Evolutionary conservation across 2,888 invertebrate species (phyloP), one percentile per base, ranked within the genome.

Genomic region (Plemyria rubiginata): DNA sequence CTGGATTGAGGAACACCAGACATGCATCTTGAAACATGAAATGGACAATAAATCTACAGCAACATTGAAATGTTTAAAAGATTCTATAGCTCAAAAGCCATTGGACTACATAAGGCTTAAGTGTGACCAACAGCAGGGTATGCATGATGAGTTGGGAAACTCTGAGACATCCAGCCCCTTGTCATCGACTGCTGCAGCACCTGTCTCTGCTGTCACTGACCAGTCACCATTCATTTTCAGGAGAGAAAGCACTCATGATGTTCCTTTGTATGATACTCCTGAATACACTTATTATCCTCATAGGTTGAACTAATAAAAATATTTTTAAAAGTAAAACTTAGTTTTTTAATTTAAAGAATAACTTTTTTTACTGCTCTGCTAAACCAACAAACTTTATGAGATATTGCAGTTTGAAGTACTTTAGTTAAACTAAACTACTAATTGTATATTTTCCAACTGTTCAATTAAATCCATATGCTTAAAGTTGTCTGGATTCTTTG

Each of bases 401-500:
- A 16, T 13, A 16, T 45, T 11, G 9, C 11, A 45, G 50, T 32
- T 12, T 38, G 5, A 2, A 22, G 22, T 51, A 50, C 13, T 49
- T 15, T 2, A 49, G 15, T 11, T 3, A 48, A 22, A 32, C 51
- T 72, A 81, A 15, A 73, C 68, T 61, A 94, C 68, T 61, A 94
- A 77, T 69, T 85, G 84, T 70, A 95, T 94, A 76, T 94, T 95
- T 86, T 97, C 96, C 66, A 97, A 92, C 81, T 97, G 95, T 49
- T 94, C 91, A 64, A 98, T 94, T 15, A 98, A 92, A 81, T 97
- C 97, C 95, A 95, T 96, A 76, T 98, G 96, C 74, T 96, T 96
- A 79, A 98, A 98, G 54, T 94, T 93, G 70, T 96, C 94, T 0
- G 98, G 97, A 49, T 87, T 90, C 43, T 94, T 88, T 0, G 95